Percentiles rank a stretch among this genome's conserved stretches.
phyloP scores from a whole-genome alignment of 2,797 vertebrate genomes.

The Pitangus sulphuratus region DNA sequence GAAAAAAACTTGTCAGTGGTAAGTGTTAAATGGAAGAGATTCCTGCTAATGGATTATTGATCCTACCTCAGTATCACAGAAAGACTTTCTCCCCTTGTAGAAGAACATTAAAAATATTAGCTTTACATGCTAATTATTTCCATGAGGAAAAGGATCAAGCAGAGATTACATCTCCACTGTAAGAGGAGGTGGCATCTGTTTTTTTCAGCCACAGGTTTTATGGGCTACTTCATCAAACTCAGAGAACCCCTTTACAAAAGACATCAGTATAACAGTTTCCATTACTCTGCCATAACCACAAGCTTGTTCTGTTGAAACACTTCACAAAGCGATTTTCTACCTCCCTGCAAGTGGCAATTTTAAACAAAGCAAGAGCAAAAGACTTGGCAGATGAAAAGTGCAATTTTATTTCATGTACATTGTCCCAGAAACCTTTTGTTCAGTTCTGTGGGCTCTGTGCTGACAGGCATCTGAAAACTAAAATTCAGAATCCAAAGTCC shows the following conservation, averaged over 20 bases:
- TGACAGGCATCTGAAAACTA: background rate
- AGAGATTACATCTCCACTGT: background rate
- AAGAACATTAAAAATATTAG: background rate
- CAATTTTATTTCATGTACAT: background rate
- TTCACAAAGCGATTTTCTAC: background rate
- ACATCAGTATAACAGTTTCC: background rate
- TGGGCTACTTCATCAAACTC: background rate
- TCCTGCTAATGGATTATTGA: constrained; percentile 32
- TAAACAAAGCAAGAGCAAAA: background rate
- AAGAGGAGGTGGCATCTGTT: background rate
- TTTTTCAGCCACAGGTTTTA: background rate
- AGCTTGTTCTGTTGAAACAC: background rate
- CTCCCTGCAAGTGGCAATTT: background rate
- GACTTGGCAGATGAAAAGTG: background rate
- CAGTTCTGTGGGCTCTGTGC: background rate
- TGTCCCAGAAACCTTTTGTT: background rate
- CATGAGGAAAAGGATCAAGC: background rate
- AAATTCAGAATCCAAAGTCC: background rate
- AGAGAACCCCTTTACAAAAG: background rate
- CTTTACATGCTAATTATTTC: background rate
- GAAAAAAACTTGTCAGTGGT: background rate
- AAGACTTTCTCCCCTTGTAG: background rate
- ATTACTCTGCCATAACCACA: background rate
- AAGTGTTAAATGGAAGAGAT: constrained; percentile 27
- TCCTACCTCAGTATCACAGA: background rate